A percentile compares a stretch with the other conserved stretches of the same genome.
Evolutionary conservation across 2,888 invertebrate species (phyloP).

Genomic region (Andrena dorsata): DNA sequence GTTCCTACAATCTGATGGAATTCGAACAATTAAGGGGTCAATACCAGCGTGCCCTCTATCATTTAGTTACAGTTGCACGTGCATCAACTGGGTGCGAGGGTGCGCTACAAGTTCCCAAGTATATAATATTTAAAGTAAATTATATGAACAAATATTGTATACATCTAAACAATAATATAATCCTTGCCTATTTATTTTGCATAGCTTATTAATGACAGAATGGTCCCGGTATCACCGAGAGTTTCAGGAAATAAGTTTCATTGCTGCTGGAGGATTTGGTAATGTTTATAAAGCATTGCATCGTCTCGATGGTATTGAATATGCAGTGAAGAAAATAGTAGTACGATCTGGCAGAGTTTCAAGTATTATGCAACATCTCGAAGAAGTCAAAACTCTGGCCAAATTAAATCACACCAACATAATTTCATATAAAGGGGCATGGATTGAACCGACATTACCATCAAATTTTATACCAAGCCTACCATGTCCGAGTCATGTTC

Average conservation of each 20-base stretch:
- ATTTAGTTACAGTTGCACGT: constrained; percentile 88
- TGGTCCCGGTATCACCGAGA: constrained; percentile 90
- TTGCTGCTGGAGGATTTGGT: constrained; percentile 92
- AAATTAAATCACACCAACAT: constrained; percentile 92
- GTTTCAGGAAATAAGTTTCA: constrained; percentile 89
- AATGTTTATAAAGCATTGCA: constrained; percentile 91
- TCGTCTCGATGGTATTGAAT: constrained; percentile 91
- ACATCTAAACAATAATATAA: background rate
- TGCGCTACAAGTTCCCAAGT: constrained; percentile 75
- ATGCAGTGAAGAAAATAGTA: constrained; percentile 92
- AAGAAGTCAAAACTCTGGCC: constrained; percentile 93
- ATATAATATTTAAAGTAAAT: constrained; percentile 29
- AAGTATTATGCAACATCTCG: constrained; percentile 88
- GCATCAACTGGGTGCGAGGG: constrained; percentile 77
- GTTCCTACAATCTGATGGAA: constrained; percentile 89
- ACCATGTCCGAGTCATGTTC: background rate
- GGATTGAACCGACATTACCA: constrained; percentile 88
- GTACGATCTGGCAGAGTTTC: constrained; percentile 89
- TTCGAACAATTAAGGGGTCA: constrained; percentile 90
- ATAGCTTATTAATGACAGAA: constrained; percentile 79
- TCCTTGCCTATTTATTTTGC: constrained; percentile 7
- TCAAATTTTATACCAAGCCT: constrained; percentile 31
- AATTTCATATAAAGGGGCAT: constrained; percentile 93
- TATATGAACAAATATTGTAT: background rate
- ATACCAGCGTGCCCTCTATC: constrained; percentile 89